These are phyloP conservation scores for Tapirus terrestris DNA, from an alignment of 2,113 vertebrate genomes.

Conservation along the genomic window DNA sequence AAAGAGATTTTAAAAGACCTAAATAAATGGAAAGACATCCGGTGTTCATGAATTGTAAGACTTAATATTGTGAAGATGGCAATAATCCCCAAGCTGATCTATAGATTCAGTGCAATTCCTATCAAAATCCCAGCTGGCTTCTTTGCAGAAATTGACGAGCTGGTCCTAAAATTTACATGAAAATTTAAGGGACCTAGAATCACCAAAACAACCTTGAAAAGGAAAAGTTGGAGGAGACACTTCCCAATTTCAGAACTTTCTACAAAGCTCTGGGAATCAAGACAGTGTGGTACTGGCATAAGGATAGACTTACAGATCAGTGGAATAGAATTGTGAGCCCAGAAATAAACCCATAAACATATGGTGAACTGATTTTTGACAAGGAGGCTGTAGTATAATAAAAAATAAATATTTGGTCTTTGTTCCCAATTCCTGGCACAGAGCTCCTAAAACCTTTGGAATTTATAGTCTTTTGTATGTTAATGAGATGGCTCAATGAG, in stretches of 20 bases:
- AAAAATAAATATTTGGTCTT: not conserved
- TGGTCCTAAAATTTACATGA: not conserved
- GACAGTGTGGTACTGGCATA: not conserved
- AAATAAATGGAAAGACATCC: not conserved
- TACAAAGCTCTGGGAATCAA: not conserved
- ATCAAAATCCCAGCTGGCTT: not conserved
- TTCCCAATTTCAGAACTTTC: not conserved
- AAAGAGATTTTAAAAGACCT: not conserved
- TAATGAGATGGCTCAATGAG: not conserved
- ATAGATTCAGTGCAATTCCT: not conserved
- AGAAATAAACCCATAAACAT: not conserved
- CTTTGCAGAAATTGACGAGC: not conserved
- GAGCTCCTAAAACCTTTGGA: not conserved
- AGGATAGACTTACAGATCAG: not conserved
- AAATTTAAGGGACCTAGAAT: not conserved
- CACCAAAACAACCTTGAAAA: not conserved
- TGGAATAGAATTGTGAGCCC: not conserved
- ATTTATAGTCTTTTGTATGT: not conserved
- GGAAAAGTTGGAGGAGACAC: not conserved
- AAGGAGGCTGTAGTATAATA: not conserved
- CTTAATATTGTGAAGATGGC: not conserved
- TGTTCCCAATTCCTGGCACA: not conserved
- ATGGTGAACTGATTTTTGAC: not conserved
- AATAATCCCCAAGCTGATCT: not conserved
- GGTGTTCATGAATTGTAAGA: not conserved